Percentiles rank a stretch among this genome's conserved stretches.
Evolutionary conservation across 2,113 vertebrate species (phyloP).

Genomic region (Aptenodytes forsteri): DNA sequence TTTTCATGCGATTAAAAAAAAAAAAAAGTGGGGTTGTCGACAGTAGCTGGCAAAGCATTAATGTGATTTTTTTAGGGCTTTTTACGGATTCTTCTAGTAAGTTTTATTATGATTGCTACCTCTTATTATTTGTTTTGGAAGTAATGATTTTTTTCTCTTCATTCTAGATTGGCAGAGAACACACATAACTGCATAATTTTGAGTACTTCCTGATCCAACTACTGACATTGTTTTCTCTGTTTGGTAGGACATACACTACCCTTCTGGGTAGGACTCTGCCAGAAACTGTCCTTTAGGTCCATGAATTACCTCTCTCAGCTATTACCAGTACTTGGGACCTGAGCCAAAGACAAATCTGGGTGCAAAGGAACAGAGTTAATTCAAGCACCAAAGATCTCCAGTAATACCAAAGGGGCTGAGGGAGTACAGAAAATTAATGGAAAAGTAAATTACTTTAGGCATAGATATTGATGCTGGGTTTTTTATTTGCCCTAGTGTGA

Average conservation of each 20-base stretch:
- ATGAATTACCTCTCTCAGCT: background rate
- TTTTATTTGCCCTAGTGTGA: background rate
- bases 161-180: background rate
- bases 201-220: background rate
- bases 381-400: background rate
- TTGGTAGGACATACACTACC: background rate
- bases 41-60: background rate
- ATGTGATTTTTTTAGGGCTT: background rate
- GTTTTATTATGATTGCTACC: background rate
- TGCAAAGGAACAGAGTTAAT: background rate
- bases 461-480: background rate
- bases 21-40: background rate
- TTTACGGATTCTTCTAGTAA: background rate
- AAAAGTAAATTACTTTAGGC: background rate
- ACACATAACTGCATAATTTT: background rate
- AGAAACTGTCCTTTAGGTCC: background rate
- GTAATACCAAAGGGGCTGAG: background rate
- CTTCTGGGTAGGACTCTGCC: background rate
- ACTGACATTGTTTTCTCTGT: background rate
- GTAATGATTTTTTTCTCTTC: background rate
- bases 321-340: background rate
- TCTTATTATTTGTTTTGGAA: background rate
- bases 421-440: background rate
- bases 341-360: background rate
- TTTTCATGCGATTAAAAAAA: background rate